Evolutionary conservation across 23 tunicate species (phyloP).

Genomic region (Corella eumyota): DNA sequence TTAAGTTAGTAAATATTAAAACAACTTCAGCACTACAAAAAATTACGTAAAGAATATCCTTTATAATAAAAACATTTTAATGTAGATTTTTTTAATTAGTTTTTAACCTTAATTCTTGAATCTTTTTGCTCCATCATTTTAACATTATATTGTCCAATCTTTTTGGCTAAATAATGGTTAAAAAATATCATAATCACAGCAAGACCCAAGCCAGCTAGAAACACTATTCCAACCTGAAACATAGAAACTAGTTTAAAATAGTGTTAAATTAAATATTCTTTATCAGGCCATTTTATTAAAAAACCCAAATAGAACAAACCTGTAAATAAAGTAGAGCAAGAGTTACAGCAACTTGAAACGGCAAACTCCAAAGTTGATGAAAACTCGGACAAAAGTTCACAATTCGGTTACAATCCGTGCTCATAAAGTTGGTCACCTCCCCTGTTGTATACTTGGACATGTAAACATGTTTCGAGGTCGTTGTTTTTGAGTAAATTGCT

Average conservation of each 20-base stretch:
- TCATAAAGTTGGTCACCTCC: slow-evolving; percentile 94
- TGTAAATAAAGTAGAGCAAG: slow-evolving; percentile 64
- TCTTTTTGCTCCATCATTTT: slow-evolving; percentile 82
- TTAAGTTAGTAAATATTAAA: not conserved
- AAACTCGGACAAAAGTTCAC: slow-evolving; percentile 82
- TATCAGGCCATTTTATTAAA: not conserved
- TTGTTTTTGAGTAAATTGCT: slow-evolving; percentile 47
- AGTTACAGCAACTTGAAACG: slow-evolving; percentile 85
- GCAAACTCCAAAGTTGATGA: slow-evolving; percentile 97
- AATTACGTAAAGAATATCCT: too few species aligned
- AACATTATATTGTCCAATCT: slow-evolving; percentile 75
- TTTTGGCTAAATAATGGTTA: slow-evolving; percentile 79
- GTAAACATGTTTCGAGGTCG: slow-evolving; percentile 37
- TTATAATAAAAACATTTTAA: too few species aligned
- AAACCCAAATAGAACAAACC: slow-evolving; percentile 11
- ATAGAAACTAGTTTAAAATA: not conserved
- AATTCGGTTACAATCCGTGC: slow-evolving; percentile 86
- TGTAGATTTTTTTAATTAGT: too few species aligned
- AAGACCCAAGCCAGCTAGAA: slow-evolving; percentile 72
- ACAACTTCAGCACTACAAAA: not conserved
- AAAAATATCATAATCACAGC: slow-evolving; percentile 82
- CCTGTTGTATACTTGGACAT: slow-evolving; percentile 56
- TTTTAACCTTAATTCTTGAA: slow-evolving; percentile 49
- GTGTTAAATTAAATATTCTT: not conserved
- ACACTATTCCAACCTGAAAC: slow-evolving; percentile 70